Conservation (phyloP, 2,888 invertebrate genomes). For the Choristoneura rosaceana region DNA sequence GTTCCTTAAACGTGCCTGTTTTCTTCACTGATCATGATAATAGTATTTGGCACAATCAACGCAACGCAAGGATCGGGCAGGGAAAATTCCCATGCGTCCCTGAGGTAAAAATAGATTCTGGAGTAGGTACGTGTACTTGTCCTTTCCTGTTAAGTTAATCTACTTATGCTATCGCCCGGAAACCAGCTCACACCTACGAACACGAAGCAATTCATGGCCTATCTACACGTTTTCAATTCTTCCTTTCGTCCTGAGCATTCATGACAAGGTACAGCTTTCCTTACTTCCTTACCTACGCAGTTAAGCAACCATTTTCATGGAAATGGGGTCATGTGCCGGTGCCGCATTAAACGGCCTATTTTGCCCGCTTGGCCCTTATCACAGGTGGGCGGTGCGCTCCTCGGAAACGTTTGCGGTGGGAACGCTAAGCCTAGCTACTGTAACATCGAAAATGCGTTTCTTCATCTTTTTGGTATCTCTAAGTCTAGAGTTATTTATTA, state of each 20-base stretch:
- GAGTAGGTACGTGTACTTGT: no score
- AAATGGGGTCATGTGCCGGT: slow-evolving; percentile 6
- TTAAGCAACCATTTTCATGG: slow-evolving; percentile 6
- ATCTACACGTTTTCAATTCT: background rate
- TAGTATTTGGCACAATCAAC: no score
- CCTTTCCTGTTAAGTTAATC: no score
- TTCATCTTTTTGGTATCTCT: background rate
- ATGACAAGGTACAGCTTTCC: background rate
- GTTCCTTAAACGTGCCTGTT: no score
- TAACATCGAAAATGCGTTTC: background rate
- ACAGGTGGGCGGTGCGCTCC: background rate
- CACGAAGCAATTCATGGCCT: no score
- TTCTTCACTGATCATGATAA: no score
- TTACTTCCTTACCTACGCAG: background rate
- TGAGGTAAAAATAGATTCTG: no score
- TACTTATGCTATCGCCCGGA: no score
- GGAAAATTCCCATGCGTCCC: no score
- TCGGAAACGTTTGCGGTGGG: background rate
- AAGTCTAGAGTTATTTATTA: no score
- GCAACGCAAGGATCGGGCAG: no score
- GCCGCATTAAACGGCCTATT: slow-evolving; percentile 10
- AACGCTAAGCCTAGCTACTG: slow-evolving; percentile 1
- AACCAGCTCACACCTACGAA: no score
- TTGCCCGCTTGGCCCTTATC: background rate
- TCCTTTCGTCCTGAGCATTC: background rate